Conservation (phyloP, 2,797 vertebrate species). For the Acropternis orthonyx region DNA sequence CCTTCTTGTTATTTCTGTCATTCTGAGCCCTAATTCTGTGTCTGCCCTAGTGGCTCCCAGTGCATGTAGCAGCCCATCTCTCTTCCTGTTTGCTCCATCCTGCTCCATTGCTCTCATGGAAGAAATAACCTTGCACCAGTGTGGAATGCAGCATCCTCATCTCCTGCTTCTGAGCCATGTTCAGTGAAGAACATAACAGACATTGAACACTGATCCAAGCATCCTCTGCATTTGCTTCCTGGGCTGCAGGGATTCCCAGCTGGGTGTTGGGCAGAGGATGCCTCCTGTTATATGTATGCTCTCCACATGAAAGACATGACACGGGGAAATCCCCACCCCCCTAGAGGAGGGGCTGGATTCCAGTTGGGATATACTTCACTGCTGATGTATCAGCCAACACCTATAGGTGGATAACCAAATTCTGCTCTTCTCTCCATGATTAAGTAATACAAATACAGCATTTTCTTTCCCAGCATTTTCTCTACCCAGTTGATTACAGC, state of each 20-base stretch:
- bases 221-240: background rate
- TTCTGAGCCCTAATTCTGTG: fast-evolving
- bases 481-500: background rate
- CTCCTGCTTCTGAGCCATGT: fast-evolving
- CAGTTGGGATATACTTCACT: background rate
- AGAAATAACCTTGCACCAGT: background rate
- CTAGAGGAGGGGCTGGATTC: background rate
- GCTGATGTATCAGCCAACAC: fast-evolving
- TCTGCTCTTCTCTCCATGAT: background rate
- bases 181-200: background rate
- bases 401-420: background rate
- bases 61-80: background rate
- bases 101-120: background rate
- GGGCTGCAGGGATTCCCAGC: background rate
- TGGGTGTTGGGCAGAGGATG: background rate
- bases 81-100: background rate
- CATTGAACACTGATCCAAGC: fast-evolving
- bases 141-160: background rate
- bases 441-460: background rate
- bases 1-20: background rate
- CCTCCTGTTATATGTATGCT: background rate
- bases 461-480: background rate
- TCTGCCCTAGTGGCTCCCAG: background rate
- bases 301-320: background rate
- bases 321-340: background rate